Conservation (phyloP, 2,888 invertebrate species). For the Ditula angustiorana region DNA sequence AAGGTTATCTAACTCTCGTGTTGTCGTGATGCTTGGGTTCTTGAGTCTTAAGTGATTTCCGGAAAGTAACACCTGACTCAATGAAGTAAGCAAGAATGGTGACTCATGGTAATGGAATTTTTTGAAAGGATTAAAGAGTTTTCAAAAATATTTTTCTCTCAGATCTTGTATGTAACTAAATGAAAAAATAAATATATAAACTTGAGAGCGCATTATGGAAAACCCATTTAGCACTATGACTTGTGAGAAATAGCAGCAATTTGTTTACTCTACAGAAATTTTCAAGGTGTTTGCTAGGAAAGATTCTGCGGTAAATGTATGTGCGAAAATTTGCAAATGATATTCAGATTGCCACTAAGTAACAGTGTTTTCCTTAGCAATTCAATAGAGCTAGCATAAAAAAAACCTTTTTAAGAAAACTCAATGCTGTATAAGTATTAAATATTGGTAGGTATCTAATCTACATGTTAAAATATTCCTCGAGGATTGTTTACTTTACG, state of each 20-base stretch:
- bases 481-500: too few species aligned
- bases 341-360: not conserved
- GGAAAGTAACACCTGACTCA: constrained; percentile 34
- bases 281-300: constrained; percentile 21
- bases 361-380: not conserved
- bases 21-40: constrained; percentile 39
- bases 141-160: constrained; percentile 16
- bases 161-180: not conserved
- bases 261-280: constrained; percentile 29
- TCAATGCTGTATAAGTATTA: too few species aligned
- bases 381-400: not conserved
- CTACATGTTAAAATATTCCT: too few species aligned
- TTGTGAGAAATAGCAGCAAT: constrained; percentile 34
- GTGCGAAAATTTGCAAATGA: constrained; percentile 9
- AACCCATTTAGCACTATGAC: constrained; percentile 29
- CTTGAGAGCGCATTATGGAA: constrained; percentile 25
- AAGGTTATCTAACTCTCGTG: constrained; percentile 30
- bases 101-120: constrained; percentile 30
- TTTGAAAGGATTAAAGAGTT: not conserved
- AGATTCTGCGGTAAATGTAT: constrained; percentile 3
- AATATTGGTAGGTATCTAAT: too few species aligned
- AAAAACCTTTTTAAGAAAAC: too few species aligned
- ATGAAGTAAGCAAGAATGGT: constrained; percentile 19
- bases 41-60: constrained; percentile 35
- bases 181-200: constrained; percentile 2